These are phyloP conservation scores for Cossypha dichroa DNA, from an alignment of 2,797 vertebrate species.

Conservation along the genomic window DNA sequence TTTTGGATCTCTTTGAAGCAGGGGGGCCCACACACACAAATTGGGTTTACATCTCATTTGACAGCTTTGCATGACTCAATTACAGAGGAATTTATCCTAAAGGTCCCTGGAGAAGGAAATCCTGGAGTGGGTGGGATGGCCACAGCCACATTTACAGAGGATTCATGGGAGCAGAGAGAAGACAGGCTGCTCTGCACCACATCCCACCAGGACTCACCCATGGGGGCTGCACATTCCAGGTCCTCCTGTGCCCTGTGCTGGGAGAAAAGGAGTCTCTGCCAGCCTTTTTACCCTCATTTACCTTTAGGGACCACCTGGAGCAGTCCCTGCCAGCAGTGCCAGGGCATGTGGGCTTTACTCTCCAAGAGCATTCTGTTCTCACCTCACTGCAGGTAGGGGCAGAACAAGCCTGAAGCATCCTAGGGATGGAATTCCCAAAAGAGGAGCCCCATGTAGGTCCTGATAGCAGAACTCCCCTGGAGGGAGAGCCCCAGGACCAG, in stretches of 20 bases:
- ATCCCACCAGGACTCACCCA: neutral
- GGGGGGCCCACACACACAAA: neutral
- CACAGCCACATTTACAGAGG: neutral
- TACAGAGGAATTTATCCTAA: neutral
- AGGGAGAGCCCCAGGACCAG: neutral
- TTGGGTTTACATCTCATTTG: neutral
- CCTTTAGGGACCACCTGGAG: neutral
- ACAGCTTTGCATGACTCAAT: neutral
- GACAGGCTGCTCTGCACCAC: neutral
- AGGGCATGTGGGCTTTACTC: neutral
- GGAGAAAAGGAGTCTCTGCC: neutral
- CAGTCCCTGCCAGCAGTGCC: neutral
- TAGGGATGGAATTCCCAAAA: neutral
- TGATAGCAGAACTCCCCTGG: neutral
- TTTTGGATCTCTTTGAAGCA: neutral
- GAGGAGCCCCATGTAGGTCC: neutral
- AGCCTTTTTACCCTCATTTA: neutral
- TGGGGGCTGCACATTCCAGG: fast-evolving
- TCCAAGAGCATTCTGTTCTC: neutral
- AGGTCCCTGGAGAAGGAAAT: neutral
- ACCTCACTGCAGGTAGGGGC: neutral
- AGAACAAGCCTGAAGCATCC: neutral
- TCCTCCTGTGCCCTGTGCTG: neutral
- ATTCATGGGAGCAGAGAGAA: neutral
- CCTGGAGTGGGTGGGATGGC: neutral